Base-by-base conservation (phyloP, 2,888 invertebrate genomes). In the Hydropsyche betteni region DNA sequence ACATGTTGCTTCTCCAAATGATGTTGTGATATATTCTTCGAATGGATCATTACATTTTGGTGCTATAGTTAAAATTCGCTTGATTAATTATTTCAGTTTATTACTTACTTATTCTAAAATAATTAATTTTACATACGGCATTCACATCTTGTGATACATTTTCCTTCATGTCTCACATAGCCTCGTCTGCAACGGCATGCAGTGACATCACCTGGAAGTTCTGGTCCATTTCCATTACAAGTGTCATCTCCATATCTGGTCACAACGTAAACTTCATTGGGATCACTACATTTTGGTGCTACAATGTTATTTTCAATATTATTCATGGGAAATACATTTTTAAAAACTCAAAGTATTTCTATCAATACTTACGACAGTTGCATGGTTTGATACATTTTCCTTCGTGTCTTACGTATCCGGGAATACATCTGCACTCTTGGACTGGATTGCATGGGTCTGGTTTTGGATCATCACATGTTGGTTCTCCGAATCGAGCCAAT, bases 301-400 rank as follows among this genome's bases (percentile, higher is more conserved):
- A 16, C 24, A 24, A 24, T 24, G 2, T 24, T 24, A 24, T 24
- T 24, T 24, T 24, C 24, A 24, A 24, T 24, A 2, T 24, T 24
- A 24, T 24, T 24, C 24, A 24, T 24, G 24, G 24, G 24, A 24
- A 2, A 24, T 24, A 24, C 24, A 24, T 24, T 24, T 2, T 24
- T 24, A 24, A 24, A 24, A 24, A 24, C 24, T 24, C 24, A 24
- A 24, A 2, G 24, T 24, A 24, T 24, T 51, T 8, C 2, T 8
- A 24, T n/a, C 14, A n/a, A 14, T 36, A 69, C 69, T 69, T 50
- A 69, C 69, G 55, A 69, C 69, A 69, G 14, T 44, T 50, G 69
- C 69, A 69, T 14, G 69, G 7, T 50, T 69, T 16, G 16, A 69
- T 69, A 16, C 69, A 69, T 51, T 50, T 50, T 38, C 69, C 50